These are phyloP conservation scores for Harpalus rubripes DNA, from an alignment of 2,888 invertebrate genomes.

Conservation along the genomic window DNA sequence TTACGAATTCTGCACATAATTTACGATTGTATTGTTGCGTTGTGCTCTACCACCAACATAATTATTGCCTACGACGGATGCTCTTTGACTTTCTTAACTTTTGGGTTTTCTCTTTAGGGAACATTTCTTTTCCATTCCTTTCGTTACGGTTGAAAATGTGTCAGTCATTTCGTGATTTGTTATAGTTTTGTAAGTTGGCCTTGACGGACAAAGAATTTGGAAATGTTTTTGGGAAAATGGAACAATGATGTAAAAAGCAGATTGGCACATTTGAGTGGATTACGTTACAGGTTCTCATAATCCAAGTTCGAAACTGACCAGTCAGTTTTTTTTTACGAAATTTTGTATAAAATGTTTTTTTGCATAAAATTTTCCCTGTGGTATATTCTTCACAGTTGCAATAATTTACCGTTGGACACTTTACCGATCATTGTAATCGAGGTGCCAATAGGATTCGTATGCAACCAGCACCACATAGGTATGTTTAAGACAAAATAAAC, in stretches of 20 bases:
- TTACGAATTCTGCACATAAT: conserved; percentile 68
- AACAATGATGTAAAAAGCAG: background rate
- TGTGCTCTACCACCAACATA: conserved; percentile 53
- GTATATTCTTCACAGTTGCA: no score
- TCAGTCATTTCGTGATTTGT: conserved; percentile 21
- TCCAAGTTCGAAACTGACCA: background rate
- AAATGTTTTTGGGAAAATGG: background rate
- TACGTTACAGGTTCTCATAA: background rate
- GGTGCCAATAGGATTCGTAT: no score
- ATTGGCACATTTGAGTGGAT: background rate
- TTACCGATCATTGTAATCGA: no score
- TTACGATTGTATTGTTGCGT: conserved; percentile 67
- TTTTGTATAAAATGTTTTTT: no score
- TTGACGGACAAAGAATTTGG: conserved; percentile 1
- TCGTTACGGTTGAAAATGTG: conserved; percentile 36
- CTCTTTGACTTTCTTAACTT: conserved; percentile 55
- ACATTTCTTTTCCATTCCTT: conserved; percentile 39
- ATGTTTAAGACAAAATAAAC: no score
- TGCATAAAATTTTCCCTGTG: no score
- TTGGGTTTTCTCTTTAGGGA: conserved; percentile 40
- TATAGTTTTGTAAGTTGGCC: conserved; percentile 23
- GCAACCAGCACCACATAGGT: no score
- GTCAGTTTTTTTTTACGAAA: background rate
- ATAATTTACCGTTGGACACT: no score
- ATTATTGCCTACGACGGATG: conserved; percentile 48